These are phyloP conservation scores for Eumeta japonica DNA, from an alignment of 1,140 invertebrate genomes.

Conservation along the genomic window DNA sequence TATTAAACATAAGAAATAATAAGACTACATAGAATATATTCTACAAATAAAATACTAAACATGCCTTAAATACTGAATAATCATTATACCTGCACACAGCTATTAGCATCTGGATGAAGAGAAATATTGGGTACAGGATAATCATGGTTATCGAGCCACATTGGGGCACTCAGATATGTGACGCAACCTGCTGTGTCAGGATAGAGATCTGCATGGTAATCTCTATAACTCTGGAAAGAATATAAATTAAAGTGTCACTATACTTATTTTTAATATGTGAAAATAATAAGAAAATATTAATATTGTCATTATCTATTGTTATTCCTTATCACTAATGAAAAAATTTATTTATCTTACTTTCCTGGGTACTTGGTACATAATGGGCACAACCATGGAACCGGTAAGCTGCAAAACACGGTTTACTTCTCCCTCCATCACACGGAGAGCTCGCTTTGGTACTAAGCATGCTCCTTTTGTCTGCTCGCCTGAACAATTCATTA, in stretches of 20 bases:
- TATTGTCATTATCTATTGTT: too few species aligned
- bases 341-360: constrained; percentile 62
- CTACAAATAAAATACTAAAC: too few species aligned
- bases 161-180: constrained; percentile 71
- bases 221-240: constrained; percentile 76
- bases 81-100: constrained; percentile 37
- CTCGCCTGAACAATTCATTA: constrained; percentile 71
- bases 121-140: constrained; percentile 73
- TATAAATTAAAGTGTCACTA: constrained; percentile 5
- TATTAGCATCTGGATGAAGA: constrained; percentile 67
- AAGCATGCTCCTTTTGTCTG: constrained; percentile 90
- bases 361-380: constrained; percentile 91
- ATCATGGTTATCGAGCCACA: constrained; percentile 77
- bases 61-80: too few species aligned
- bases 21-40: too few species aligned
- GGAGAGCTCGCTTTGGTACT: constrained; percentile 86
- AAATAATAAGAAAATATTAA: too few species aligned
- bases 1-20: too few species aligned
- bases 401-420: constrained; percentile 85
- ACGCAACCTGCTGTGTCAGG: constrained; percentile 80
- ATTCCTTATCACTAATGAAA: too few species aligned
- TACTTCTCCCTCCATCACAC: constrained; percentile 94
- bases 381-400: constrained; percentile 81
- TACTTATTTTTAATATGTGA: too few species aligned
- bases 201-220: constrained; percentile 91